A percentile compares a stretch with the other conserved stretches of the same genome.
Evolutionary conservation across 2,797 vertebrate species (phyloP).

Genomic region (Harpagifer antarcticus): DNA sequence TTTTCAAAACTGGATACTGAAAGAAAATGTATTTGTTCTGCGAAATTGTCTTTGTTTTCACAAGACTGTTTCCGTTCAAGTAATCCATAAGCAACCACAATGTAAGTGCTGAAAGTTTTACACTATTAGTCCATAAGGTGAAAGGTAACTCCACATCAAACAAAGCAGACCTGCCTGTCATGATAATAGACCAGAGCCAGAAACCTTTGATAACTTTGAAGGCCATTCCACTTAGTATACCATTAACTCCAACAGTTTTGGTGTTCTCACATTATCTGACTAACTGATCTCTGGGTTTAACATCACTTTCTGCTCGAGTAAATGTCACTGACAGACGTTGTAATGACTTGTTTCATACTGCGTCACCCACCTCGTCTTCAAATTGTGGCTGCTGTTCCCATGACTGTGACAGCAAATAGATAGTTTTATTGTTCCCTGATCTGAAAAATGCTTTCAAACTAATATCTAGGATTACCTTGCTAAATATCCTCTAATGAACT

Average conservation of each 20-base stretch:
- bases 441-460: conserved; percentile 5
- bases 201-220: conserved; percentile 13
- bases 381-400: conserved; percentile 9
- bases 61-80: neutral
- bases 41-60: too few species aligned
- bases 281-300: conserved; percentile 2
- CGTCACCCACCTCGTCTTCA: neutral
- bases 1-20: neutral
- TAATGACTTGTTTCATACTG: conserved; percentile 1
- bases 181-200: conserved; percentile 14
- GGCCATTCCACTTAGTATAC: neutral
- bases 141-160: neutral
- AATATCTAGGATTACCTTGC: conserved; percentile 23
- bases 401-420: conserved; percentile 5
- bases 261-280: conserved; percentile 33
- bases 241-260: neutral
- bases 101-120: neutral
- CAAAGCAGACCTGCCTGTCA: conserved; percentile 6
- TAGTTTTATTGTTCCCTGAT: conserved; percentile 31
- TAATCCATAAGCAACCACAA: neutral
- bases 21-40: too few species aligned
- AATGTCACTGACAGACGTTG: conserved; percentile 9
- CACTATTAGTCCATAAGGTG: neutral
- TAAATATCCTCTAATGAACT: neutral
- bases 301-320: conserved; percentile 6